phyloP scores from a whole-genome alignment of 2,888 invertebrate species.

The Conchocele bisecta region DNA sequence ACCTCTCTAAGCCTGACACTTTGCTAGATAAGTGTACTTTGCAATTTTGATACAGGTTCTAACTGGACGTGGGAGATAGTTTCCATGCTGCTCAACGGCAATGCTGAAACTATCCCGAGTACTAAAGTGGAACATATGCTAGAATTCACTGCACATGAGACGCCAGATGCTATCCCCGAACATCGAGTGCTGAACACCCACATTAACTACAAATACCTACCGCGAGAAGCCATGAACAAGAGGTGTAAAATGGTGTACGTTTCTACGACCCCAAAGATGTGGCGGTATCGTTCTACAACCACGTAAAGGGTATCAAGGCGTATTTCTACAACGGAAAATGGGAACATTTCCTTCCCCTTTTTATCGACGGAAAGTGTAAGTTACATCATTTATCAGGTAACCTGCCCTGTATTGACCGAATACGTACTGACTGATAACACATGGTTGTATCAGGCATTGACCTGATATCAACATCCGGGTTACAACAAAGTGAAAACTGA shows the following conservation, averaged over 20 bases:
- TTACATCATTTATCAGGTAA: no score
- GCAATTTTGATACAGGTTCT: slow-evolving; percentile 56
- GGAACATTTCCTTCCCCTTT: slow-evolving; percentile 53
- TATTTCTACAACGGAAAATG: slow-evolving; percentile 61
- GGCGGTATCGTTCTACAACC: slow-evolving; percentile 52
- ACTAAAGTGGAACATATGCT: slow-evolving; percentile 51
- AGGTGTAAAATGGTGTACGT: slow-evolving; percentile 49
- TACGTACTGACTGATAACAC: no score
- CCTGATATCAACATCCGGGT: no score
- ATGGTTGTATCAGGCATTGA: no score
- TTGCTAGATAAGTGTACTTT: no score
- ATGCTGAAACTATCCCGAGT: slow-evolving; percentile 46
- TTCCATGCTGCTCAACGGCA: slow-evolving; percentile 52
- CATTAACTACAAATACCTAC: slow-evolving; percentile 35
- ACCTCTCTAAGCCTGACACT: no score
- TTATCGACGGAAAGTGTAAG: slow-evolving; percentile 59
- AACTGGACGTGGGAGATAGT: slow-evolving; percentile 63
- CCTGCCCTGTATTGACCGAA: no score
- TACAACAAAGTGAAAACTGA: no score
- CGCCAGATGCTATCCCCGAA: slow-evolving; percentile 26
- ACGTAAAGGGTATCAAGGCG: slow-evolving; percentile 28
- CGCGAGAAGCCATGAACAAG: slow-evolving; percentile 41
- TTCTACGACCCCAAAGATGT: slow-evolving; percentile 54
- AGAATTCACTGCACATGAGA: slow-evolving; percentile 46
- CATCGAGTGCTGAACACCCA: slow-evolving; percentile 58